These are phyloP conservation scores for Carassius auratus DNA, from an alignment of 2,113 vertebrate species.

Conservation along the genomic window DNA sequence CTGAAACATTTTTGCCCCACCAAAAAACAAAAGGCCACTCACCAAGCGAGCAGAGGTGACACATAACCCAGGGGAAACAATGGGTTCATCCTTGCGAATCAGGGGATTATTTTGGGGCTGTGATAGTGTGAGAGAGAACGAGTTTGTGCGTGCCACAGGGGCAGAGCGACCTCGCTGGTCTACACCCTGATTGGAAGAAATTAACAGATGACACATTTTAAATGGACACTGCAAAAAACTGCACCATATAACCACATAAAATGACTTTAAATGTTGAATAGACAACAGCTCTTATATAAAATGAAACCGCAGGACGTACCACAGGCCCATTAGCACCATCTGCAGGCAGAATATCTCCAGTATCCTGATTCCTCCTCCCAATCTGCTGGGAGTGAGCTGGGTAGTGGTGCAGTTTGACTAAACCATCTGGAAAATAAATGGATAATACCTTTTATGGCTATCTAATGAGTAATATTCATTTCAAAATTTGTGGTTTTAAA, in stretches of 20 bases:
- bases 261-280: background rate
- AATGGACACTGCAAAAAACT: background rate
- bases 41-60: conserved; percentile 69
- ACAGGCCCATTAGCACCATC: conserved; percentile 57
- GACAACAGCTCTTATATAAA: background rate
- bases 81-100: conserved; percentile 65
- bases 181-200: conserved; percentile 61
- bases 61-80: conserved; percentile 58
- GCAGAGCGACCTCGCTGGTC: conserved; percentile 67
- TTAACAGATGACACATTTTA: background rate
- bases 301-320: conserved; percentile 56
- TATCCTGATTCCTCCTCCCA: conserved; percentile 56
- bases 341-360: conserved; percentile 57
- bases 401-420: conserved; percentile 55
- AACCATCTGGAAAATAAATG: conserved; percentile 58
- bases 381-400: conserved; percentile 45
- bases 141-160: conserved; percentile 60
- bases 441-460: background rate
- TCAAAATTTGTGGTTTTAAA: background rate
- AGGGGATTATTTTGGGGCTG: conserved; percentile 75
- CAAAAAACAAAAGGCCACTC: conserved; percentile 57
- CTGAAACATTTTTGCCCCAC: background rate
- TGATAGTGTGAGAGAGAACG: conserved; percentile 73
- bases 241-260: background rate
- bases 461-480: background rate